Conservation (phyloP, 2,113 vertebrate genomes). For the Siphamia tubifer region DNA sequence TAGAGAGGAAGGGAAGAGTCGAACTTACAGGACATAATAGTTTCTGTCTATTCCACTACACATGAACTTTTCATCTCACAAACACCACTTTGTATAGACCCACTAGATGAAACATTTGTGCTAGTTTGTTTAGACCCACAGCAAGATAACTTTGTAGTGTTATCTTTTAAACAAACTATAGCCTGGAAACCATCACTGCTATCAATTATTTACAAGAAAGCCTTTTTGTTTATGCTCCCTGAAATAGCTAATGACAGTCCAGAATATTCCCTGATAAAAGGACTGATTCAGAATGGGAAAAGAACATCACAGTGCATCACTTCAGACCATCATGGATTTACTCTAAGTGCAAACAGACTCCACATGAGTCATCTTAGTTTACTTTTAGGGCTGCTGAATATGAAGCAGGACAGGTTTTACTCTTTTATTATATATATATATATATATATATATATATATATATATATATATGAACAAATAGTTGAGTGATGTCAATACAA, state of each 20-base stretch:
- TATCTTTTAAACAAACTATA: conserved; percentile 24
- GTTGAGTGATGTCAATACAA: conserved; percentile 1
- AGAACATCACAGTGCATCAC: background rate
- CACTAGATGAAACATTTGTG: conserved; percentile 1
- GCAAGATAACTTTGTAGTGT: background rate
- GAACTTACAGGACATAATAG: conserved; percentile 1
- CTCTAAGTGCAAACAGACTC: conserved; percentile 47
- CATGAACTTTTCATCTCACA: background rate
- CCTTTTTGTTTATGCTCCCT: conserved; percentile 39
- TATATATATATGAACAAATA: conserved; percentile 15
- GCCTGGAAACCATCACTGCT: conserved; percentile 10
- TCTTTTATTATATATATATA: conserved; percentile 13
- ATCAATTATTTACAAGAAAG: conserved; percentile 62
- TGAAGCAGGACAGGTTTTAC: conserved; percentile 24
- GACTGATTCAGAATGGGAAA: conserved; percentile 26
- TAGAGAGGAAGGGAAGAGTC: background rate
- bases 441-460: no score
- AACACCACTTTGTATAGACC: background rate
- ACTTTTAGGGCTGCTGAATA: conserved; percentile 38
- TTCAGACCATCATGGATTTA: conserved; percentile 29
- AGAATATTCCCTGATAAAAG: conserved; percentile 45
- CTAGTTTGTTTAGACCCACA: background rate
- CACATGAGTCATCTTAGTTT: conserved; percentile 43
- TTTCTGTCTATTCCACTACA: background rate
- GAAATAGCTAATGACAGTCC: conserved; percentile 47